Evolutionary conservation across 2,113 vertebrate species (phyloP), one percentile per base, ranked within the genome.

Genomic region (Chlorodrepanis virens): DNA sequence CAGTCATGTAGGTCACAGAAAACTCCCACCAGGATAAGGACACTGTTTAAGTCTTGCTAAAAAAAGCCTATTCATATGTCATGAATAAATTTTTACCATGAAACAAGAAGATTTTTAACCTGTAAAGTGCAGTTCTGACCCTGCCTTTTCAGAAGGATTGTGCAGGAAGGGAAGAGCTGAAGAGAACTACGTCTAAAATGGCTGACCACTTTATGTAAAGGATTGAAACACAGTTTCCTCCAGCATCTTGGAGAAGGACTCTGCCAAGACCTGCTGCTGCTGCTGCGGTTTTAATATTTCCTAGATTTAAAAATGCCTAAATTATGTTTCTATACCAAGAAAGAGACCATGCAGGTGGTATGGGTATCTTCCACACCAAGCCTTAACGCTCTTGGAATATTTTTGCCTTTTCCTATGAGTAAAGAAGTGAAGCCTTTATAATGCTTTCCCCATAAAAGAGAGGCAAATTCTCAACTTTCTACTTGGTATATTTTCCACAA

Each of bases 401-500:
- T 53, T 87, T 81, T 56, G 5, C 1, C 19, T 61, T 27, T 56
- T 16, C 4, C 27, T 45, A 33, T 16, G n/a, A 63, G 6, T 44
- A 50, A 76, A 75, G 18, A 68, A 33, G 1, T 44, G 18, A 53
- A 81, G 6, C 15, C 35, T 71, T 64, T 27, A n/a, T 3, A 65
- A 20, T 44, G 5, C 27, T 87, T 86, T 47, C 18, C 12, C 5
- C 7, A 9, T 24, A n/a, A 85, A 82, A 54, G 14, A 54, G 4
- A 31, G 4, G 10, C 47, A 68, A 76, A 52, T 33, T 68, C 12
- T 64, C 33, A 39, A 9, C 11, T 87, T 86, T 76, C 20, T 49
- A 8, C 12, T 59, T 54, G 12, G 2, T 24, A 16, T 1, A 12
- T 59, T 68, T 50, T 50, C 33, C 42, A 57, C 2, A 1, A 2